Evolutionary conservation across 2,113 vertebrate species (phyloP).

Genomic region (Monopterus albus): DNA sequence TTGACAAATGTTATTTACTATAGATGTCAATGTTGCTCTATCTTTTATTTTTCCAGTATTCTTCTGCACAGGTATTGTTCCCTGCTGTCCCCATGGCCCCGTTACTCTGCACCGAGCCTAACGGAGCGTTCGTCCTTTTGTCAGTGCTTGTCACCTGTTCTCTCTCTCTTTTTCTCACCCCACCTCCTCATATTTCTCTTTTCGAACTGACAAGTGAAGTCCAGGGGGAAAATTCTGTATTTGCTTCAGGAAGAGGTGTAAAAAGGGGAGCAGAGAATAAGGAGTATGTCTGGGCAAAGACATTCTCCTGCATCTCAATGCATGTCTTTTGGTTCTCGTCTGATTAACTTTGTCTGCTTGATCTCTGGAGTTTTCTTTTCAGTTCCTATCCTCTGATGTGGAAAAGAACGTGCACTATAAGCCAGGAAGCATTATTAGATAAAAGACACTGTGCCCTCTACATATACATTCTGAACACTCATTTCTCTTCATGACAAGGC

Average conservation of each 20-base stretch:
- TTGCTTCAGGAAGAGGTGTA: constrained; percentile 68
- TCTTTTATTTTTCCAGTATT: constrained; percentile 70
- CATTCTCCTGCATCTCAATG: constrained; percentile 66
- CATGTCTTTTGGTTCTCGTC: constrained; percentile 70
- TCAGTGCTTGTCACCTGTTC: constrained; percentile 79
- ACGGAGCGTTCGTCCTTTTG: constrained; percentile 80
- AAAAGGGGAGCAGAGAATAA: constrained; percentile 51
- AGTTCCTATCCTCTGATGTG: constrained; percentile 72
- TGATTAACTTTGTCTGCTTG: constrained; percentile 83
- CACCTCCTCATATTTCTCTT: constrained; percentile 58
- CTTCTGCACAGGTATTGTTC: constrained; percentile 65
- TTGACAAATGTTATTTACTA: constrained; percentile 65
- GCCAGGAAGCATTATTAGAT: constrained; percentile 72
- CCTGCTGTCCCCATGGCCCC: constrained; percentile 76
- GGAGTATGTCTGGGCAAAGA: constrained; percentile 52
- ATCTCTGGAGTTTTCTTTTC: constrained; percentile 78
- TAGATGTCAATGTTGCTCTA: constrained; percentile 63
- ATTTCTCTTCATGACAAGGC: constrained; percentile 52
- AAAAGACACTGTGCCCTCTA: constrained; percentile 70
- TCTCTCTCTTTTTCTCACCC: constrained; percentile 17
- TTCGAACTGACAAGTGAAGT: constrained; percentile 78
- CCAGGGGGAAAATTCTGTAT: constrained; percentile 69
- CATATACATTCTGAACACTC: constrained; percentile 72
- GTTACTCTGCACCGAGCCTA: constrained; percentile 74
- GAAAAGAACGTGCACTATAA: constrained; percentile 54